Percentiles rank a stretch among this genome's conserved stretches.
phyloP scores from a whole-genome alignment of 2,888 invertebrate species.

The Amblyjoppa fuscipennis region DNA sequence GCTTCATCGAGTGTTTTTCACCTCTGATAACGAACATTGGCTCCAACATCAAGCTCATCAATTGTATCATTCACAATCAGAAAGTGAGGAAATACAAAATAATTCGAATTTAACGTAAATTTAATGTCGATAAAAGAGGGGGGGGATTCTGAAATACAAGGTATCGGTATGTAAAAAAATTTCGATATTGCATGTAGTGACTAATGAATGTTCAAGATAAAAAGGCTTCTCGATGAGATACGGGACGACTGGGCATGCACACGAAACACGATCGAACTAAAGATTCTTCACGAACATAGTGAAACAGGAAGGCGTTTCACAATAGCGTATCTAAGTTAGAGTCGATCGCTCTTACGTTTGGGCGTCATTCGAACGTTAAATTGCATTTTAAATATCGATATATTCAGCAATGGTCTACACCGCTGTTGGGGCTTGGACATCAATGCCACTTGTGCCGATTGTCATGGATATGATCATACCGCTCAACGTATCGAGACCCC shows the following conservation, averaged over 20 bases:
- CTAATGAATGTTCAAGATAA: neutral
- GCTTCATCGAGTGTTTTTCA: too few relatives aligned
- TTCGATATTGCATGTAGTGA: neutral
- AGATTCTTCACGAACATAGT: neutral
- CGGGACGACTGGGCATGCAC: neutral
- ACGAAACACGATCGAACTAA: neutral
- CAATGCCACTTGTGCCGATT: neutral
- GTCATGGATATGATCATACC: neutral
- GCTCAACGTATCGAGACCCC: conserved; percentile 14
- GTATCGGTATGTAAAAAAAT: too few relatives aligned
- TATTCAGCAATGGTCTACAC: neutral
- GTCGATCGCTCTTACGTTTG: neutral
- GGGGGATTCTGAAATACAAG: too few relatives aligned
- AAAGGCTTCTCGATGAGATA: conserved; percentile 11
- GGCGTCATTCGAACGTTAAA: neutral
- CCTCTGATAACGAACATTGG: neutral
- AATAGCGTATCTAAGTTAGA: conserved; percentile 12
- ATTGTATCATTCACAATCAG: neutral
- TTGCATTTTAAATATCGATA: neutral
- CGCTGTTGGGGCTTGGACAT: neutral
- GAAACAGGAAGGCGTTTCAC: neutral
- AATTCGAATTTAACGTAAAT: too few relatives aligned
- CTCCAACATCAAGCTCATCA: neutral
- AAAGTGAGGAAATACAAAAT: neutral
- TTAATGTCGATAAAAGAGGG: neutral